A percentile compares a stretch with the other conserved stretches of the same genome.
Conservation (phyloP, 2,113 vertebrate species). For the Syrrhaptes paradoxus region DNA sequence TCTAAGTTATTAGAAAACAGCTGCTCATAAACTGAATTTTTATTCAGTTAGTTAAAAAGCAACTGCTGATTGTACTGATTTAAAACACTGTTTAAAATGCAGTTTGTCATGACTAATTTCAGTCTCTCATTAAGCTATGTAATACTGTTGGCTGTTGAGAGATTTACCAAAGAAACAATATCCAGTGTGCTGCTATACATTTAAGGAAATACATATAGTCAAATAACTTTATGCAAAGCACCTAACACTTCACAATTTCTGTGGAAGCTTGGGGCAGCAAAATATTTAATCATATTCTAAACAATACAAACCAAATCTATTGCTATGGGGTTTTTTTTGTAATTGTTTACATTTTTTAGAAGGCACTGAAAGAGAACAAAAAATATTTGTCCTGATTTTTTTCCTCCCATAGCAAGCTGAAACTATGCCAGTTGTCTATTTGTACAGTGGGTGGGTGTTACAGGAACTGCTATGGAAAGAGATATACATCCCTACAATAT, state of each 20-base stretch:
- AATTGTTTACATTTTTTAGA: slow-evolving; percentile 34
- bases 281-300: neutral
- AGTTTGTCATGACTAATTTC: slow-evolving; percentile 18
- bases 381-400: neutral
- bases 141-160: slow-evolving; percentile 25
- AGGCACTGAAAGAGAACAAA: neutral
- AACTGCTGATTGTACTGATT: slow-evolving; percentile 62
- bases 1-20: slow-evolving; percentile 64
- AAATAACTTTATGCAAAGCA: neutral
- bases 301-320: neutral
- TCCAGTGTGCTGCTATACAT: neutral
- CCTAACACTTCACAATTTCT: neutral
- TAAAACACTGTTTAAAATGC: slow-evolving; percentile 34
- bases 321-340: neutral
- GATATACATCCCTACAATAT: neutral
- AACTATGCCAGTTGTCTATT: neutral
- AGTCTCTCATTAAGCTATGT: slow-evolving; percentile 23
- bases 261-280: neutral
- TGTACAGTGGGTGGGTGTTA: neutral
- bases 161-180: neutral
- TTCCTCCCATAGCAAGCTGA: too few relatives aligned
- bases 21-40: slow-evolving; percentile 58
- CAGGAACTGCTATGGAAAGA: neutral
- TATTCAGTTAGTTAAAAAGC: slow-evolving; percentile 58
- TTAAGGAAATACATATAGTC: neutral